A percentile compares a stretch with the other conserved stretches of the same genome.
phyloP scores from a whole-genome alignment of 35 echinoderm and acorn worm genomes.

The Heliocidaris erythrogramma region DNA sequence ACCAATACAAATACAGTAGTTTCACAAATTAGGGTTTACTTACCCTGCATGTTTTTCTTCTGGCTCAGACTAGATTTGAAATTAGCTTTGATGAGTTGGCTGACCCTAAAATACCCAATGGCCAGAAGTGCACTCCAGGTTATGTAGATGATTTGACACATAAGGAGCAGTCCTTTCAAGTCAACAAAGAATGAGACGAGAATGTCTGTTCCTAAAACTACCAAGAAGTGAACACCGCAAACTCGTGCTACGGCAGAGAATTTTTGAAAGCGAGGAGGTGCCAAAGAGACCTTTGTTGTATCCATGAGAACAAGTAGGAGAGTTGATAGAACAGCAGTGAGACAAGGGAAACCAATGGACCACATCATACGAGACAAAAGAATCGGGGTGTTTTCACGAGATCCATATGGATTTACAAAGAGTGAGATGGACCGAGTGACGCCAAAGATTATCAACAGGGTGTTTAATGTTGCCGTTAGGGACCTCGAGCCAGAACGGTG shows the following conservation, averaged over 20 bases:
- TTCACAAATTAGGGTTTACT: not conserved
- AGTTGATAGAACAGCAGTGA: conserved; percentile 77
- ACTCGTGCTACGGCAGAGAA: conserved; percentile 62
- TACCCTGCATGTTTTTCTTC: conserved; percentile 54
- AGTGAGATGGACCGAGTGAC: conserved; percentile 69
- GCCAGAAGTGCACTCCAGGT: conserved; percentile 76
- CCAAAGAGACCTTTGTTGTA: conserved; percentile 91
- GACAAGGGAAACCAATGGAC: conserved; percentile 87
- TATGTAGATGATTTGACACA: conserved; percentile 85
- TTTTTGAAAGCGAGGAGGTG: conserved; percentile 84
- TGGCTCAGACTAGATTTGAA: conserved; percentile 66
- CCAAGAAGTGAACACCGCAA: conserved; percentile 65
- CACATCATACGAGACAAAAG: conserved; percentile 80
- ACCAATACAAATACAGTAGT: not conserved
- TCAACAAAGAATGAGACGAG: conserved; percentile 63
- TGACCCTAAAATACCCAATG: conserved; percentile 73
- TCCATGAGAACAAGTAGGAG: conserved; percentile 81
- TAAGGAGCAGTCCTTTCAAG: conserved; percentile 64
- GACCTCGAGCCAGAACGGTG: conserved; percentile 26
- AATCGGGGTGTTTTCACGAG: conserved; percentile 53
- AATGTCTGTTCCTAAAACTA: conserved; percentile 77
- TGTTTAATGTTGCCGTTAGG: conserved; percentile 70
- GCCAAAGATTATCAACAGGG: conserved; percentile 63
- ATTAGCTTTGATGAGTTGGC: conserved; percentile 71
- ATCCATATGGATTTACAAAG: conserved; percentile 80